phyloP scores from a whole-genome alignment of 2,797 vertebrate genomes.

The Sebastes ruberrimus region DNA sequence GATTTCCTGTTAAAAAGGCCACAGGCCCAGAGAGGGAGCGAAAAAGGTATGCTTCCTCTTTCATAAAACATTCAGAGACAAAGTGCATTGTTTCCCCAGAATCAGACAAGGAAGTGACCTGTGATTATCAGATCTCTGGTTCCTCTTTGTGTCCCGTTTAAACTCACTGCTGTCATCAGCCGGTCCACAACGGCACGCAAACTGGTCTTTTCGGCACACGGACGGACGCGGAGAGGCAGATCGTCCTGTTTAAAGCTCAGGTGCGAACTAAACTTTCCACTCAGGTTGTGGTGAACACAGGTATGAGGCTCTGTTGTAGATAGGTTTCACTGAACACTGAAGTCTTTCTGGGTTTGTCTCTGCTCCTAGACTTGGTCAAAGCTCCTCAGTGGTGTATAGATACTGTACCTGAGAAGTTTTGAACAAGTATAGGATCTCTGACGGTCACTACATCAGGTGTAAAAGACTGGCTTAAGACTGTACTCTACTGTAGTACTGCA shows the following conservation, averaged over 20 bases:
- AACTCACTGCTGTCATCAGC: slow-evolving; percentile 50
- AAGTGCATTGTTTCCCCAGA: slow-evolving; percentile 77
- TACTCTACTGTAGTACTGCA: background rate
- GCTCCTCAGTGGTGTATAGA: slow-evolving; percentile 80
- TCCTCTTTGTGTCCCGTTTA: slow-evolving; percentile 77
- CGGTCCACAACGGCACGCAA: background rate
- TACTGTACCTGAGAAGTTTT: slow-evolving; percentile 79
- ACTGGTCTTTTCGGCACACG: background rate
- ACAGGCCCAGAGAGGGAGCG: background rate
- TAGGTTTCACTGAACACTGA: background rate
- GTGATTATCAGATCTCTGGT: slow-evolving; percentile 62
- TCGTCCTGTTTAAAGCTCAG: background rate
- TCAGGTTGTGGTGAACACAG: background rate
- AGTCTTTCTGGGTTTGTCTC: slow-evolving; percentile 45
- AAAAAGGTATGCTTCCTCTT: slow-evolving; percentile 74
- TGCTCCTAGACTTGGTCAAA: slow-evolving; percentile 87
- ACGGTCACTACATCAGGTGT: slow-evolving; percentile 22
- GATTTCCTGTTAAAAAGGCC: slow-evolving; percentile 11
- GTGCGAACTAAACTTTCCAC: slow-evolving; percentile 21
- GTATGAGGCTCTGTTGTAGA: background rate
- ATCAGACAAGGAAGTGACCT: slow-evolving; percentile 79
- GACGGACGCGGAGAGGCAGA: slow-evolving; percentile 11
- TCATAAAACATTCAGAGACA: slow-evolving; percentile 55
- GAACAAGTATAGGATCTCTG: slow-evolving; percentile 82
- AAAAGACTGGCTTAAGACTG: background rate